Conservation (phyloP, 1,140 invertebrate species). For the Drosophila kanapiae region DNA sequence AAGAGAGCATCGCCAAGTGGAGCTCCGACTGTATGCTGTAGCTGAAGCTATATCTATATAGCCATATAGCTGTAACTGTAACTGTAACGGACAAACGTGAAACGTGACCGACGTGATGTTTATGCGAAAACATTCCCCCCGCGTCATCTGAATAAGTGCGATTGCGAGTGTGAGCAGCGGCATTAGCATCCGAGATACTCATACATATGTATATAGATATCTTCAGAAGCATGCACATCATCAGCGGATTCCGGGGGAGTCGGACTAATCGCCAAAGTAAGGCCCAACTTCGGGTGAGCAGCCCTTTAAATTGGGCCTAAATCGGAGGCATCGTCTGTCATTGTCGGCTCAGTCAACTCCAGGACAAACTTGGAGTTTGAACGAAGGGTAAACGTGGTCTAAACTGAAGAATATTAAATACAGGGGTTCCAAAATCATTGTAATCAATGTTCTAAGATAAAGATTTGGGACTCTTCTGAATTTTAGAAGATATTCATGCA, state of each 20-base stretch:
- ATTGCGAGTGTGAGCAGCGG: conserved; percentile 19
- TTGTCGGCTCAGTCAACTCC: neutral
- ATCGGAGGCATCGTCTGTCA: conserved; percentile 32
- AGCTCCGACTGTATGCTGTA: conserved; percentile 31
- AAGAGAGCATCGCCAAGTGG: conserved; percentile 42
- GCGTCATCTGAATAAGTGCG: conserved; percentile 43
- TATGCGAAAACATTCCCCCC: conserved; percentile 60
- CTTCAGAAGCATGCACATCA: conserved; percentile 35
- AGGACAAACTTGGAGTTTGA: neutral
- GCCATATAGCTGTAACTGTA: conserved; percentile 36
- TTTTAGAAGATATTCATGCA: neutral
- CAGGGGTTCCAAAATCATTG: neutral
- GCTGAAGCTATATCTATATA: conserved; percentile 42
- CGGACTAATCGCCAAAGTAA: conserved; percentile 63
- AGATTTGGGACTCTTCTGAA: too few relatives aligned
- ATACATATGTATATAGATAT: neutral
- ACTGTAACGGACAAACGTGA: conserved; percentile 67
- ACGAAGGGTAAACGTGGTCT: neutral
- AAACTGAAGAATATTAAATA: neutral
- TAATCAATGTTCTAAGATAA: too few relatives aligned
- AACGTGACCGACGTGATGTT: conserved; percentile 80
- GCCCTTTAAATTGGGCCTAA: conserved; percentile 20
- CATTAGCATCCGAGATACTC: conserved; percentile 35
- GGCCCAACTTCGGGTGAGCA: conserved; percentile 25
- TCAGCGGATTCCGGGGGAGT: conserved; percentile 46